Base-by-base conservation (phyloP, 2,888 invertebrate species). In the Leptinotarsa tumamoca region DNA sequence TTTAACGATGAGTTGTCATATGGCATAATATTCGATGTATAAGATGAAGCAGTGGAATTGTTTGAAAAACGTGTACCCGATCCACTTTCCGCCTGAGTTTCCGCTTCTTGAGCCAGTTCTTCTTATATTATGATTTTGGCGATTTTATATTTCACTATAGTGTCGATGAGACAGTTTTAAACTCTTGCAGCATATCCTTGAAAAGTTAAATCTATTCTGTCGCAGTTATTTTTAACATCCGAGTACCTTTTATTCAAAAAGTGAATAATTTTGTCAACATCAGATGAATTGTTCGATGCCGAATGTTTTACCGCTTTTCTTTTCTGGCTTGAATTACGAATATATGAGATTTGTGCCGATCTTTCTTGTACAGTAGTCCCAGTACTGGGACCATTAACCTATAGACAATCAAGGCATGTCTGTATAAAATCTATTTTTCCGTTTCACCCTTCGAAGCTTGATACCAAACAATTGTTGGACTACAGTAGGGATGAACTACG, bases 91-190 rank as follows among this genome's bases (percentile, higher is more conserved):
- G 54, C 67, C 27, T 69, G 69, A 61, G 66, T 72, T 72, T 76
- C 72, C 52, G 27, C 75, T 58, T 72, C 27, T 76, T 76, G 61
- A 56, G 67, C 27, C 4, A 27, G 1, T 27, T 54, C 54, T 68
- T 77, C 76, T 74, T 77, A 67, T 74, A 77, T 77, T 67, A 77
- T 71, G 15, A 77, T 51, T 68, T 77, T 68, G 23, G 73, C 63
- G 23, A 77, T 70, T 71, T 77, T 74, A 71, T 68, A 77, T 74
- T 73, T 77, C 23, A 76, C 67, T 68, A 76, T 68, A 51, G 76
- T 68, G 68, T 73, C 66, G n/a, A 61, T 61, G 54, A 63, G 76
- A 68, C 50, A 77, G 71, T 77, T 77, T 68, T 77, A 7, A 67
- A 67, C 49, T 50, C 67, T 67, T 49, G 67, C 74, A 33, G 69